Base-by-base conservation (phyloP, 2,888 invertebrate genomes). In the Nineta flava region DNA sequence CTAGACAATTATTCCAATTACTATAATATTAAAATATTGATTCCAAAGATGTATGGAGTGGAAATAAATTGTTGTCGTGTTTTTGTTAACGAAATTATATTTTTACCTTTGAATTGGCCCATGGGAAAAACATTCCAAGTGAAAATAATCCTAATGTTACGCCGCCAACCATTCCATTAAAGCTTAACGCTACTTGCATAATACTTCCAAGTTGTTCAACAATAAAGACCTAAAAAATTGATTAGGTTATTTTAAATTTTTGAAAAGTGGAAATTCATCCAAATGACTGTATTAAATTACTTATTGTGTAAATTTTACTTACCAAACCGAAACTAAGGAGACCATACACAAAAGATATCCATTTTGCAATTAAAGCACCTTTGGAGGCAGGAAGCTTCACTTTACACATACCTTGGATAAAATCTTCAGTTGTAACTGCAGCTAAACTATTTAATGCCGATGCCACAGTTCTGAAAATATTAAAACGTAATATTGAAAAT, bases 391-490 rank as follows among this genome's bases (percentile, higher is more conserved):
- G 77, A 55, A 92, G 66, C 52, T 78, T 77, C 35, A 84, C 75
- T 34, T 79, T 78, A 49, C 83, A 74, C 5, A 83, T 74, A 13
- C 84, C 83, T 26, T 75, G 76, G 1, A 92, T 73, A 50, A 94
- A 74, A 66, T 96, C 96, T 66, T 93, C 85, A 59, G 91, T 81
- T 1, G 88, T 84, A 26, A 94, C 86, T 2, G 95, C 94, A 1
- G 95, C 84, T 53, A 96, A 68, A 1, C 94, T 93, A 62, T 94
- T 95, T 50, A 96, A 65, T 0, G 94, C 94, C n/a, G 93, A 87
- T 1, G 94, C 94, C 5, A 96, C 91, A 6, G 95, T 95, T 58
- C 94, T 95, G 67, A 47, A 69, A 65, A 51, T 21, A 1, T 7
- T 13, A 38, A 13, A n/a, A 38, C n/a, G 13, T 38, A 13, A 38